These are phyloP conservation scores for Parambassis ranga DNA, from an alignment of 2,797 vertebrate species.

Conservation along the genomic window DNA sequence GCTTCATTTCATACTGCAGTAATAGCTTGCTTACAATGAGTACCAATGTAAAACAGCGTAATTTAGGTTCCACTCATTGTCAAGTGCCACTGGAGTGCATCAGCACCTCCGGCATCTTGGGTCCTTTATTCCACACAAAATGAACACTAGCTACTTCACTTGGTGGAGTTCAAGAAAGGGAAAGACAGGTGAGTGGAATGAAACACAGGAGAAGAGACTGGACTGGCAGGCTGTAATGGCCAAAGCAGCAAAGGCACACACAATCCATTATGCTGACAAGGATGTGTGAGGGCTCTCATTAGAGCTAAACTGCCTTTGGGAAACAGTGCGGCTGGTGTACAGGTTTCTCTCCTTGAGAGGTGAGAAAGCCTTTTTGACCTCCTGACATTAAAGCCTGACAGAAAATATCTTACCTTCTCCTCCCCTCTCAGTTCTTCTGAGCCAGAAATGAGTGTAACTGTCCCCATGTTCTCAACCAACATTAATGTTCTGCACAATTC, in stretches of 20 bases:
- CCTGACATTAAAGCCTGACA: neutral
- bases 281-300: conserved; percentile 25
- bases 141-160: conserved; percentile 11
- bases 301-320: conserved; percentile 3
- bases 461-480: neutral
- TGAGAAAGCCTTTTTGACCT: conserved; percentile 12
- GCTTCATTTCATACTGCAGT: conserved; percentile 35
- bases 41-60: conserved; percentile 11
- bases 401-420: neutral
- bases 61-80: conserved; percentile 22
- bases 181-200: conserved; percentile 14
- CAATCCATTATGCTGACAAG: conserved; percentile 37
- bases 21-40: conserved; percentile 13
- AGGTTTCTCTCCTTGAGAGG: neutral
- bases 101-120: conserved; percentile 9
- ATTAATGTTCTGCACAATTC: conserved; percentile 41
- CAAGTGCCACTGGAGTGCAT: conserved; percentile 14
- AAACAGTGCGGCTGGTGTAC: conserved; percentile 14
- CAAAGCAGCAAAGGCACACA: conserved; percentile 10
- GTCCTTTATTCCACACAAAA: conserved; percentile 7
- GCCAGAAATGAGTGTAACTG: neutral
- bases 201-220: neutral
- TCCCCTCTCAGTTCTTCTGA: neutral
- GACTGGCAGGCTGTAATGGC: conserved; percentile 14
- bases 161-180: neutral